Conservation (phyloP, 2,797 vertebrate species). For the Lithobates sylvaticus region DNA sequence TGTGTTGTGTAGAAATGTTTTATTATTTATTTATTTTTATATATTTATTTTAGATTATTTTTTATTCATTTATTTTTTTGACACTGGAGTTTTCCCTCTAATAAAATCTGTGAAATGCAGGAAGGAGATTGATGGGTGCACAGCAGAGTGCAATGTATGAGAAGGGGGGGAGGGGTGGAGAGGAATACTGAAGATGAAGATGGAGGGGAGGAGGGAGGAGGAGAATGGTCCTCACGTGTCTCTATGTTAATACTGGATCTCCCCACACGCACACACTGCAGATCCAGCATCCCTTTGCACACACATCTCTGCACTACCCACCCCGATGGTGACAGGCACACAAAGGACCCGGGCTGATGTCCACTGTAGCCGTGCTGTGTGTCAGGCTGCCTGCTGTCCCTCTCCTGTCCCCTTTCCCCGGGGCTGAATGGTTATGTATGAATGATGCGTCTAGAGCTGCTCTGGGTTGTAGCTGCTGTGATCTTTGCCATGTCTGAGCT, state of each 20-base stretch:
- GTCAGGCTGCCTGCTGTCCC: conserved; percentile 38
- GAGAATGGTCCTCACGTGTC: conserved; percentile 51
- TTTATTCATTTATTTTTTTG: too few species aligned
- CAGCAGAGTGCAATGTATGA: conserved; percentile 3
- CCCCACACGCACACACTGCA: conserved; percentile 53
- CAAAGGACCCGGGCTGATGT: conserved; percentile 57
- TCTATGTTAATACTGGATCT: conserved; percentile 56
- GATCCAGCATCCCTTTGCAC: conserved; percentile 50
- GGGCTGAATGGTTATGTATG: conserved; percentile 59
- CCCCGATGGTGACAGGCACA: conserved; percentile 53
- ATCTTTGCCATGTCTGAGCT: conserved; percentile 56
- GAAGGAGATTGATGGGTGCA: conserved; percentile 16
- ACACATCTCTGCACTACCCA: conserved; percentile 37
- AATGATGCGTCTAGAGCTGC: conserved; percentile 53
- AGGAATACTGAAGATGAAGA: conserved; percentile 16
- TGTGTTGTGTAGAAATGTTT: too few species aligned
- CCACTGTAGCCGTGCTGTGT: conserved; percentile 43
- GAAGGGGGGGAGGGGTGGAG: conserved; percentile 7
- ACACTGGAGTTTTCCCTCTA: not conserved
- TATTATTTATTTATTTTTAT: too few species aligned
- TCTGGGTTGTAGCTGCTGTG: conserved; percentile 61
- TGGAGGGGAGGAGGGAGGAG: conserved; percentile 23
- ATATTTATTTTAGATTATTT: too few species aligned
- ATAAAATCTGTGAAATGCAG: not conserved
- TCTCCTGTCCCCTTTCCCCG: conserved; percentile 41